A percentile compares a stretch with the other conserved stretches of the same genome.
These are phyloP conservation scores for Acromyrmex charruanus DNA, from an alignment of 1,140 invertebrate genomes.

Conservation along the genomic window DNA sequence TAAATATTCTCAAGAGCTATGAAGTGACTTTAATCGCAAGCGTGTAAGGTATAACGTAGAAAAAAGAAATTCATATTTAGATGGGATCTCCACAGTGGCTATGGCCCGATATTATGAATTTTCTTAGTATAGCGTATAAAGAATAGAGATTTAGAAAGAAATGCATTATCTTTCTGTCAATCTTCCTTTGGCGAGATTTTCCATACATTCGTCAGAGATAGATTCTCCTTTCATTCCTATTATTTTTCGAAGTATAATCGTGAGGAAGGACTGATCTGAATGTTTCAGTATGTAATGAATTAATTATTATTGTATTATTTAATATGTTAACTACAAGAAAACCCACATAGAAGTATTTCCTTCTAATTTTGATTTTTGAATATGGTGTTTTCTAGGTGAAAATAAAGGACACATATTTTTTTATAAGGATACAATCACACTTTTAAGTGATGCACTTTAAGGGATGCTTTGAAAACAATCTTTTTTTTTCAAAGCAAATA, in stretches of 20 bases:
- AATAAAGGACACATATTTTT: too few relatives aligned
- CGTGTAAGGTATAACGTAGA: constrained; percentile 64
- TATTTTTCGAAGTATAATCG: constrained; percentile 9
- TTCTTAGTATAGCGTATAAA: constrained; percentile 68
- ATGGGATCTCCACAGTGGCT: constrained; percentile 53
- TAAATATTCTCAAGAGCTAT: constrained; percentile 59
- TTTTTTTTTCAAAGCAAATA: too few relatives aligned
- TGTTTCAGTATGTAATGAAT: neutral
- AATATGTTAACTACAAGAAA: neutral
- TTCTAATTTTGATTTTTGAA: too few relatives aligned
- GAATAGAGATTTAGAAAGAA: constrained; percentile 60
- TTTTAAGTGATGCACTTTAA: too few relatives aligned
- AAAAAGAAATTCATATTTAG: constrained; percentile 66
- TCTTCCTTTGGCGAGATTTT: constrained; percentile 44
- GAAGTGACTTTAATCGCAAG: constrained; percentile 65
- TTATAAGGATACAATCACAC: too few relatives aligned
- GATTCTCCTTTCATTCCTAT: constrained; percentile 39
- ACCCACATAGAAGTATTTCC: too few relatives aligned
- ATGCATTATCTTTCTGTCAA: constrained; percentile 48
- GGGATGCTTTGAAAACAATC: too few relatives aligned
- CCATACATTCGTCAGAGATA: constrained; percentile 50
- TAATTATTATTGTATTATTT: constrained; percentile 22
- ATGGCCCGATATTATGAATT: constrained; percentile 66
- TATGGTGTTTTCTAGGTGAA: too few relatives aligned
- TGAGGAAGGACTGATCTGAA: constrained; percentile 10